These are phyloP conservation scores for Anoplolepis gracilipes DNA, from an alignment of 1,140 invertebrate genomes.

Conservation along the genomic window DNA sequence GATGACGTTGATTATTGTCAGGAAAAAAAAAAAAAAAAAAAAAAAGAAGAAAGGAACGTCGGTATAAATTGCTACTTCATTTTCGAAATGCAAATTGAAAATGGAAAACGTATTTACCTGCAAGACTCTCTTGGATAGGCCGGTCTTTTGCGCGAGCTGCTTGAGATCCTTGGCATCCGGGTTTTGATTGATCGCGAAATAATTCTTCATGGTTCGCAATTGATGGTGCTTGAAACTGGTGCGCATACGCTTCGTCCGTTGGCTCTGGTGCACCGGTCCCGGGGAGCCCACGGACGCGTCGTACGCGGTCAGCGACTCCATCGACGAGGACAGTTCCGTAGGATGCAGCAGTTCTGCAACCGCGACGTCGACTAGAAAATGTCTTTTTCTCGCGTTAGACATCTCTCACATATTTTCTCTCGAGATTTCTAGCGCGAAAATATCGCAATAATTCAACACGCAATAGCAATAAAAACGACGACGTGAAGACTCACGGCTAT, in stretches of 20 bases:
- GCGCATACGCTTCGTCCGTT: conserved; percentile 95
- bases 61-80: neutral
- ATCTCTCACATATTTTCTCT: no score
- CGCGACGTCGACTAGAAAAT: conserved; percentile 48
- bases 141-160: conserved; percentile 98
- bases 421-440: no score
- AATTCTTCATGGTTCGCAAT: conserved; percentile 98
- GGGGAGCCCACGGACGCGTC: conserved; percentile 91
- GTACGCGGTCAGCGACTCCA: conserved; percentile 91
- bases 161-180: conserved; percentile 98
- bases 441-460: neutral
- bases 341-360: conserved; percentile 90
- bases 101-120: conserved; percentile 90
- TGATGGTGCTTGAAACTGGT: conserved; percentile 99
- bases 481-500: no score
- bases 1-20: no score
- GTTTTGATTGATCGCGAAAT: conserved; percentile 98
- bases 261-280: conserved; percentile 86
- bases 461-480: neutral
- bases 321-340: conserved; percentile 90
- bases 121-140: conserved; percentile 96
- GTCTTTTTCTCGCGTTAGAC: conserved; percentile 1
- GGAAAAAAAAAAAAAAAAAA: no score
- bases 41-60: neutral
- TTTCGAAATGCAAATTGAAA: neutral